Base-by-base conservation (phyloP, 64 coral and sea anemone genomes). In the Cladopsammia gracilis region DNA sequence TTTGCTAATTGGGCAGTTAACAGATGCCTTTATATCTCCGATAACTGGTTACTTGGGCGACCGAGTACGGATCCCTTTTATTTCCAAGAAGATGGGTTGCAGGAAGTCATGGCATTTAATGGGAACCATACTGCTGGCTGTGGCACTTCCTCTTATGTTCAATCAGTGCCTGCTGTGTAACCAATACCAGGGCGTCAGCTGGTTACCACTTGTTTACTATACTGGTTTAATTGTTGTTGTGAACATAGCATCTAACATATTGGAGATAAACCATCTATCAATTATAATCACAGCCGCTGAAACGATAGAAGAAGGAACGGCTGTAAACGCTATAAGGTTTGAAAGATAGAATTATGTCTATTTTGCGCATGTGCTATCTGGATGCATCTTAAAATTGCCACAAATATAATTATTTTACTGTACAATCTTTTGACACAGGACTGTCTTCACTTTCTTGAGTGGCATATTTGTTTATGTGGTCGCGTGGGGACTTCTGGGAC, bases 41-140 rank as follows among this genome's bases (percentile, higher is more conserved):
- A 20, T 84, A 64, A 65, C 4, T 13, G 80, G 80, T 16, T 65
- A 84, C 25, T 23, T 84, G n/a, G 58, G 80, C 65, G 80, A 84
- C 42, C 25, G 43, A 16, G 58, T 84, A 3, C n/a, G 65, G 20
- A 46, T 84, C 4, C 58, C 80, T 65, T 60, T 84, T 15, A 7
- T 65, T 15, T 65, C 80, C 22, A 84, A 22, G 0, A 84, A 65
- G 23, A 64, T 84, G 12, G 80, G 80, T 14, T 23, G 60, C 1
- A 58, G 64, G 12, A 84, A 84, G 44, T 65, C 60, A 20, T 84
- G 80, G 80, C 80, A 84, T 44, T 45, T 84, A 3, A 14, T 65
- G 7, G 79, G 48, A 43, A 43, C 58, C 15, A 4, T 83, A 18
- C 10, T 84, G 16, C 19, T 84, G 43, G 34, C 15, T 9, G 34